Evolutionary conservation across 2,113 vertebrate species (phyloP), one percentile per base, ranked within the genome.

Genomic region (Sebastes fasciatus): DNA sequence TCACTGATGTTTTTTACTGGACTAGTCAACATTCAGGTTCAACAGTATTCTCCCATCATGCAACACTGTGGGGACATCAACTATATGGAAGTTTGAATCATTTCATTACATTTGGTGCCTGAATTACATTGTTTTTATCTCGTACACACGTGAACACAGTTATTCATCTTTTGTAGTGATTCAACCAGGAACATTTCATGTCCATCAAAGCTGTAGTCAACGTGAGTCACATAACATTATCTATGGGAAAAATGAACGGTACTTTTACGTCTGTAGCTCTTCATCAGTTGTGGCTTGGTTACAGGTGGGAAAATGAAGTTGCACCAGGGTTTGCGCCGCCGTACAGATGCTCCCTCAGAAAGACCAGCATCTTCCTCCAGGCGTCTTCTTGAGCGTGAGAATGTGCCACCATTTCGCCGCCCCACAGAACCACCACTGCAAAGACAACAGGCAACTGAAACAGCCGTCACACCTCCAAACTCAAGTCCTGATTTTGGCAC

Each of bases 341-440:
- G 26, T 92, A 94, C 42, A 96, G 89, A 69, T 94, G 84, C 54
- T 93, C 70, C 57, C 82, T 80, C 60, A 95, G 92, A 75, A 95
- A 96, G n/a, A 26, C 70, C 84, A 95, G 78, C 11, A 55, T 92
- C 89, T 93, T 95, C 80, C 76, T 89, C 95, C 95, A 96, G 84
- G 94, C 80, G 55, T 95, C 93, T 45, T 96, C 95, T 86, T 95
- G 94, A 69, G 94, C 95, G 0, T 5, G 66, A 60, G 84, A 49
- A 73, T 95, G 95, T 2, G 74, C 80, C 62, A 19, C 62, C 0
- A 55, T 84, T 62, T 94, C 81, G 26, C 95, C 95, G 0, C 95
- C 95, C 94, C 94, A 95, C 45, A 96, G 78, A 23, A 57, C 61
- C 9, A 86, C 6, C 3, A 86, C 93, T 94, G 85, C 26, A 5